Evolutionary conservation across 2,888 invertebrate genomes (phyloP).

Genomic region (Acleris sparsana): DNA sequence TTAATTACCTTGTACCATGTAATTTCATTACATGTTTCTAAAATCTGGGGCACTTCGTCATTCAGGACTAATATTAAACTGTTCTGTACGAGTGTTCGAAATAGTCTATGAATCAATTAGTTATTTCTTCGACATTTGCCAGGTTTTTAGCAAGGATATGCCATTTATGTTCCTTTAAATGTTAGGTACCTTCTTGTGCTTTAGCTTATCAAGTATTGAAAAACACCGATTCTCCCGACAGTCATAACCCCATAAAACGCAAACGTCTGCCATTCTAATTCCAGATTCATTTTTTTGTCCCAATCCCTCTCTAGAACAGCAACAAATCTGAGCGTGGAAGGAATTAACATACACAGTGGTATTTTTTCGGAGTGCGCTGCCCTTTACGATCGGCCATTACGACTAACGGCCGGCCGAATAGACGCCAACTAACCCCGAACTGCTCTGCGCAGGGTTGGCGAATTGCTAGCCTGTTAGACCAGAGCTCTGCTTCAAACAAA

Average conservation of each 20-base stretch:
- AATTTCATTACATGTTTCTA: neutral
- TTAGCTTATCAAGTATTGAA: too few relatives aligned
- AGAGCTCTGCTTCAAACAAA: too few relatives aligned
- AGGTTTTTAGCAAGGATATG: too few relatives aligned
- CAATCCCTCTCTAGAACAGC: slow-evolving; percentile 20
- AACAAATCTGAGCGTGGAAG: slow-evolving; percentile 43
- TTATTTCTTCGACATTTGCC: too few relatives aligned
- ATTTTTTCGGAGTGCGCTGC: slow-evolving; percentile 58
- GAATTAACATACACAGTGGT: slow-evolving; percentile 67
- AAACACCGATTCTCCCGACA: neutral
- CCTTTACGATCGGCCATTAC: slow-evolving; percentile 70
- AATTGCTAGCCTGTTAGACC: neutral
- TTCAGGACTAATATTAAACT: too few relatives aligned
- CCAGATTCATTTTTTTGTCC: slow-evolving; percentile 21
- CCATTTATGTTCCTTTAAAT: too few relatives aligned
- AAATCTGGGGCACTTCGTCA: too few relatives aligned
- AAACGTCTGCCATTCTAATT: slow-evolving; percentile 13
- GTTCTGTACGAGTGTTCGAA: too few relatives aligned
- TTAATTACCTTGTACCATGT: slow-evolving; percentile 8
- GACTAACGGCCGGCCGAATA: slow-evolving; percentile 58
- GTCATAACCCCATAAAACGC: slow-evolving; percentile 8
- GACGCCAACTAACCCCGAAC: slow-evolving; percentile 53
- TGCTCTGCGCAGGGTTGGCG: slow-evolving; percentile 31
- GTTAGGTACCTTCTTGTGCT: too few relatives aligned
- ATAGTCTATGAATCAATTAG: too few relatives aligned